Evolutionary conservation across 2,888 invertebrate species (phyloP).

Genomic region (Macrosoma leucophasiata): DNA sequence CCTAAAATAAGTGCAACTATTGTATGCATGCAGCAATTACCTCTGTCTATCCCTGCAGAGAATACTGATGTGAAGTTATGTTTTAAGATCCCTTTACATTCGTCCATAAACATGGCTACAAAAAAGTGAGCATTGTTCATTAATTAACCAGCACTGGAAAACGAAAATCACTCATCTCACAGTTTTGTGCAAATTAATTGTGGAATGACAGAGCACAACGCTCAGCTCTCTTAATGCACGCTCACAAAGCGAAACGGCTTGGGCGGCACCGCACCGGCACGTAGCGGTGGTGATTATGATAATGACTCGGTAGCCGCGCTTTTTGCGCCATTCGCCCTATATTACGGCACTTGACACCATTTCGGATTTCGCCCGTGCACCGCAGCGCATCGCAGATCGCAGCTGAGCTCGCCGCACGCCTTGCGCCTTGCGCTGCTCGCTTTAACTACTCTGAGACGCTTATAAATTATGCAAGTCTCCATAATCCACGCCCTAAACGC

Average conservation of each 20-base stretch:
- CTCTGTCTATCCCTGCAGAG: no score
- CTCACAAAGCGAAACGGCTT: slow-evolving; percentile 70
- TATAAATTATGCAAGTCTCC: slow-evolving; percentile 73
- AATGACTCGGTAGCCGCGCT: slow-evolving; percentile 71
- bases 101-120: no score
- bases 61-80: no score
- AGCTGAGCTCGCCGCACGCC: slow-evolving; percentile 18
- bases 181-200: slow-evolving; percentile 62
- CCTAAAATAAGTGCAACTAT: no score
- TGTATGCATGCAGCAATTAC: no score
- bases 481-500: slow-evolving; percentile 73
- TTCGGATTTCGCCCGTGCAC: slow-evolving; percentile 30
- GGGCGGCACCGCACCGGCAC: slow-evolving; percentile 61
- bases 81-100: no score
- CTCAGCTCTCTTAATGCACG: slow-evolving; percentile 66
- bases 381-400: slow-evolving; percentile 22
- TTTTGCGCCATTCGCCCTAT: slow-evolving; percentile 63
- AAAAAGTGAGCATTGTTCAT: slow-evolving; percentile 21
- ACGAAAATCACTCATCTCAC: slow-evolving; percentile 37
- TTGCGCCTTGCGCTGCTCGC: slow-evolving; percentile 42
- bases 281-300: slow-evolving; percentile 71
- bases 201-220: slow-evolving; percentile 69
- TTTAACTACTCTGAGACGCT: slow-evolving; percentile 57
- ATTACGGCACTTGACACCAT: slow-evolving; percentile 64
- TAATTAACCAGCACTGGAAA: slow-evolving; percentile 20